Evolutionary conservation across 2,797 vertebrate genomes (phyloP).

Genomic region (Chelonia mydas): DNA sequence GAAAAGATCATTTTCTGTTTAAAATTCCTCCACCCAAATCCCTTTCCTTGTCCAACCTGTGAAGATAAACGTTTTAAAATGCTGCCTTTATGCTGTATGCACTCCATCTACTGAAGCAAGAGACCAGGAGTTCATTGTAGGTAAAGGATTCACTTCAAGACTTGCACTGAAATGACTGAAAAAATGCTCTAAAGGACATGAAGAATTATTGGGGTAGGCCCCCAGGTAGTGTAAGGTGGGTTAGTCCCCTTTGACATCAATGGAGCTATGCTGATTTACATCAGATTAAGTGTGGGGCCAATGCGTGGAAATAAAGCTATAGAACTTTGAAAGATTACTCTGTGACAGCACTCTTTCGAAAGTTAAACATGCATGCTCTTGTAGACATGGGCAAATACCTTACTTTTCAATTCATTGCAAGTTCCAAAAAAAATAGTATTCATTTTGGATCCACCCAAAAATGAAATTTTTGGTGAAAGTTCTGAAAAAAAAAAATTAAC

Average conservation of each 20-base stretch:
- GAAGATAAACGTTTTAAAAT: background rate
- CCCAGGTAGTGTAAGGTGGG: background rate
- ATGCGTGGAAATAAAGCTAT: slow-evolving; percentile 2
- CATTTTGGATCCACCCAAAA: no score
- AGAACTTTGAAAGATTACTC: background rate
- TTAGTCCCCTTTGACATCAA: background rate
- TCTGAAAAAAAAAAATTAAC: no score
- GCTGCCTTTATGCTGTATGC: fast-evolving
- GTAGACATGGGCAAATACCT: no score
- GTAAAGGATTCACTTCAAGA: background rate
- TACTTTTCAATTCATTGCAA: no score
- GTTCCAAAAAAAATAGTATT: no score
- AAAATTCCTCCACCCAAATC: fast-evolving
- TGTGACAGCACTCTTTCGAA: background rate
- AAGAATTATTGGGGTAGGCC: slow-evolving; percentile 10
- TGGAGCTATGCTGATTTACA: slow-evolving; percentile 11
- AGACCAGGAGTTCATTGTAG: background rate
- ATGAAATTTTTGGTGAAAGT: no score
- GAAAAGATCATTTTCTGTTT: background rate
- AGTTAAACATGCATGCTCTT: background rate
- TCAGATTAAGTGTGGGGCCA: background rate
- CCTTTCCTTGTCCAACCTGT: background rate
- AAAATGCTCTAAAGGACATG: background rate
- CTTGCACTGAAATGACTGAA: slow-evolving; percentile 20
- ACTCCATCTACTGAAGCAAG: background rate